Conservation (phyloP, 2,797 vertebrate genomes). For the Hybognathus amarus region DNA sequence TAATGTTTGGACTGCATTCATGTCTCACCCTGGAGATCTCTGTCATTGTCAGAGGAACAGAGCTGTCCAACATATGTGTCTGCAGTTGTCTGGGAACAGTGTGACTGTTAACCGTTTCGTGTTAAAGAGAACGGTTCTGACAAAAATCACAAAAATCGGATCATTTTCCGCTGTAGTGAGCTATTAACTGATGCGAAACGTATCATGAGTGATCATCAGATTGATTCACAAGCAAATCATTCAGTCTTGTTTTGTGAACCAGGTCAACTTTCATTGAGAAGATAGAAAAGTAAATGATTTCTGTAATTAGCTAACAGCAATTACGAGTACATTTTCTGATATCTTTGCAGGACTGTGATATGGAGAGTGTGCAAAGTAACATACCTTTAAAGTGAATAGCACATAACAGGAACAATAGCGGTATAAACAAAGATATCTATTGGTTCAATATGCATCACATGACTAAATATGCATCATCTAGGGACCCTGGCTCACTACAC, state of each 20-base stretch:
- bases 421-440: no score
- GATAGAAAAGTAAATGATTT: no score
- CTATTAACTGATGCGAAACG: background rate
- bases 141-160: background rate
- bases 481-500: no score
- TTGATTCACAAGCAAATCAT: background rate
- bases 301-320: no score
- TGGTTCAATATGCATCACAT: no score
- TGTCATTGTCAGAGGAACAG: slow-evolving; percentile 28
- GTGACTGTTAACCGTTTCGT: slow-evolving; percentile 57
- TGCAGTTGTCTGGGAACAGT: slow-evolving; percentile 12
- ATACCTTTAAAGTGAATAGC: no score
- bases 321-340: no score
- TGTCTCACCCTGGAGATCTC: slow-evolving; percentile 29
- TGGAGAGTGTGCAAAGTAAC: no score
- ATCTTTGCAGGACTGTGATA: no score
- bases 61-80: slow-evolving; percentile 18
- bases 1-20: slow-evolving; percentile 8
- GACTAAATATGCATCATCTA: no score
- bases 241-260: background rate
- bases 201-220: background rate
- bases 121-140: background rate
- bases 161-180: background rate
- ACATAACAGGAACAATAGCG: no score
- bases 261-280: background rate